Percentiles rank a stretch among this genome's conserved stretches.
Evolutionary conservation across 1,140 invertebrate species (phyloP).

Genomic region (Tigriopus japonicus): DNA sequence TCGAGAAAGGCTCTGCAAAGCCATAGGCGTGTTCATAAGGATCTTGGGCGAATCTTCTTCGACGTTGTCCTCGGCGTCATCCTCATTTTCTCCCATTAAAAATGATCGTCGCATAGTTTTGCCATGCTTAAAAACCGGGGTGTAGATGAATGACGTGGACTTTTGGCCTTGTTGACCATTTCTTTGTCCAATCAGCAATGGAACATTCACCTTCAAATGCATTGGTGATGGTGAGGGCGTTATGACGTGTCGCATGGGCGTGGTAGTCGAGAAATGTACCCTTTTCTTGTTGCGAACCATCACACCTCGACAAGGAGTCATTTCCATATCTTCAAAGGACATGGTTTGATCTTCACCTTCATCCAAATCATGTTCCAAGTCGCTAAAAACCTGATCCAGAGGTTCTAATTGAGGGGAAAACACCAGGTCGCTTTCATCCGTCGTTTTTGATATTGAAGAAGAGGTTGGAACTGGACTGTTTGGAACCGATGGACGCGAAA

Average conservation of each 20-base stretch:
- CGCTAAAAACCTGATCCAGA: not conserved
- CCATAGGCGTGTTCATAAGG: not conserved
- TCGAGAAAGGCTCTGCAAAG: not conserved
- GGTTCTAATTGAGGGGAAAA: not conserved
- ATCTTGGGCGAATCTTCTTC: not conserved
- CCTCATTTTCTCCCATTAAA: not conserved
- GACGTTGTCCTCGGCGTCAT: not conserved
- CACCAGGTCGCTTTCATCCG: not conserved
- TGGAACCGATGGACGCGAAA: not conserved
- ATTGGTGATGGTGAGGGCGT: no score
- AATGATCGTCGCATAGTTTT: not conserved
- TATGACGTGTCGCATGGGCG: not conserved
- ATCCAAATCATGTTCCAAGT: not conserved
- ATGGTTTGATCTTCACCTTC: not conserved
- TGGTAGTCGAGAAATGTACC: not conserved
- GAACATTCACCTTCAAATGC: not conserved
- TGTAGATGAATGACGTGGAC: not conserved
- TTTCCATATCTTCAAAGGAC: not conserved
- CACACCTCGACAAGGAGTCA: not conserved
- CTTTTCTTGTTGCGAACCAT: not conserved
- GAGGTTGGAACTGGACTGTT: no score
- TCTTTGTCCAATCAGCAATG: not conserved
- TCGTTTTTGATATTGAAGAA: not conserved
- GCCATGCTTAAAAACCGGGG: not conserved
- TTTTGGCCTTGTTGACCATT: not conserved